phyloP scores from a whole-genome alignment of 2,888 invertebrate genomes.

The Diplolepis rosae region DNA sequence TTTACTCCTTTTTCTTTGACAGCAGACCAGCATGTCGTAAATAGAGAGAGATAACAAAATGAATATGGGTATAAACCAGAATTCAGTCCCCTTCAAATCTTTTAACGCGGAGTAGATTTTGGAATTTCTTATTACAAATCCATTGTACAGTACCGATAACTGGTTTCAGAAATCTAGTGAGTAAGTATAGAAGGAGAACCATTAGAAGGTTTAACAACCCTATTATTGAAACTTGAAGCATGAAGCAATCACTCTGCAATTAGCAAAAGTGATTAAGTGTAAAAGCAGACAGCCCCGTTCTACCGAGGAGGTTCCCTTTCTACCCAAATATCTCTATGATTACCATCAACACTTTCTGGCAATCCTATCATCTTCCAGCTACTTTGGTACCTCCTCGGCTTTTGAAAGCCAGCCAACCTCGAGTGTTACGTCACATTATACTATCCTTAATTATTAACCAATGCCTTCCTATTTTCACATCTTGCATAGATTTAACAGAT shows the following conservation, averaged over 20 bases:
- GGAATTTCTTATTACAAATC: not conserved
- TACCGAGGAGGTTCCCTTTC: slow-evolving; percentile 24
- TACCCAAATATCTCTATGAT: slow-evolving; percentile 27
- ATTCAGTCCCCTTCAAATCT: too few relatives aligned
- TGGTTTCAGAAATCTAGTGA: not conserved
- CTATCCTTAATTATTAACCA: slow-evolving; percentile 39
- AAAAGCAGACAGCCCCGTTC: slow-evolving; percentile 50
- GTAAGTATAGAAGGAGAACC: slow-evolving; percentile 34
- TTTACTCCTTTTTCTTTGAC: too few relatives aligned
- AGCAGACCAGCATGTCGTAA: too few relatives aligned
- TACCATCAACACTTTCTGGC: slow-evolving; percentile 29
- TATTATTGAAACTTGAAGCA: slow-evolving; percentile 70
- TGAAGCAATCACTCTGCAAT: slow-evolving; percentile 69
- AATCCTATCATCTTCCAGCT: slow-evolving; percentile 1
- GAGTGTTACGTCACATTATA: slow-evolving; percentile 31
- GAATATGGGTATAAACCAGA: too few relatives aligned
- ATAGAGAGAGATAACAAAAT: too few relatives aligned
- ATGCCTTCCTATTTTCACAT: not conserved
- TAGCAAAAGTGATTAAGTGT: slow-evolving; percentile 70
- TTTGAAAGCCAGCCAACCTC: not conserved
- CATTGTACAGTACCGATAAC: slow-evolving; percentile 1
- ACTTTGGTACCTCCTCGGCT: not conserved
- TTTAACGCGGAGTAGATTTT: too few relatives aligned
- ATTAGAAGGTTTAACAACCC: slow-evolving; percentile 62
- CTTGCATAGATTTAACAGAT: too few relatives aligned